These are phyloP conservation scores for Epinephelus fuscoguttatus DNA, from an alignment of 2,113 vertebrate species.

Conservation along the genomic window DNA sequence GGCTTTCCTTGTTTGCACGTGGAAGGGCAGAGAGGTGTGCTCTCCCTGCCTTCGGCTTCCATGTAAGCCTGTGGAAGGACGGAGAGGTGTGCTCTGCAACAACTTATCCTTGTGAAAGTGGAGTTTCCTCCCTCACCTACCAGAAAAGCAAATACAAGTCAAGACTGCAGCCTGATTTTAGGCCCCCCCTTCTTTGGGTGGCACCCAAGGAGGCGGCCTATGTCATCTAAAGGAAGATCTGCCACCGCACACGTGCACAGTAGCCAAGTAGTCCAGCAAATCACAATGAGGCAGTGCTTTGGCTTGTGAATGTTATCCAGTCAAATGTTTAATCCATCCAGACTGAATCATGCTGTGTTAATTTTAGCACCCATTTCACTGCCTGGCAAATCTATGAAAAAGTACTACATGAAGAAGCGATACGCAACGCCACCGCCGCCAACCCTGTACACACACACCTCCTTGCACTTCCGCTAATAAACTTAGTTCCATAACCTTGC, in stretches of 20 bases:
- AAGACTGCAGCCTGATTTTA: no score
- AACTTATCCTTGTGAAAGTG: no score
- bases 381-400: conserved; percentile 15
- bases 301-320: conserved; percentile 15
- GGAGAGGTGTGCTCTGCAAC: no score
- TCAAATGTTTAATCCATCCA: conserved; percentile 36
- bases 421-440: neutral
- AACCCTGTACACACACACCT: conserved; percentile 24
- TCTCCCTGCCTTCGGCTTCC: no score
- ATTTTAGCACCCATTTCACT: conserved; percentile 8
- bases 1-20: no score
- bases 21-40: no score
- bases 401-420: neutral
- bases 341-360: conserved; percentile 27
- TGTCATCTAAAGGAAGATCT: no score
- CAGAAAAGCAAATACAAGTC: no score
- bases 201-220: no score
- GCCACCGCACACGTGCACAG: neutral
- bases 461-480: conserved; percentile 44
- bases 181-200: no score
- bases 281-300: neutral
- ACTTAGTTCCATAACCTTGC: conserved; percentile 54
- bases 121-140: no score
- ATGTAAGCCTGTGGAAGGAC: no score
- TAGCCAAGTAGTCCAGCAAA: neutral